Evolutionary conservation across 2,888 invertebrate genomes (phyloP).

Genomic region (Andrena camellia): DNA sequence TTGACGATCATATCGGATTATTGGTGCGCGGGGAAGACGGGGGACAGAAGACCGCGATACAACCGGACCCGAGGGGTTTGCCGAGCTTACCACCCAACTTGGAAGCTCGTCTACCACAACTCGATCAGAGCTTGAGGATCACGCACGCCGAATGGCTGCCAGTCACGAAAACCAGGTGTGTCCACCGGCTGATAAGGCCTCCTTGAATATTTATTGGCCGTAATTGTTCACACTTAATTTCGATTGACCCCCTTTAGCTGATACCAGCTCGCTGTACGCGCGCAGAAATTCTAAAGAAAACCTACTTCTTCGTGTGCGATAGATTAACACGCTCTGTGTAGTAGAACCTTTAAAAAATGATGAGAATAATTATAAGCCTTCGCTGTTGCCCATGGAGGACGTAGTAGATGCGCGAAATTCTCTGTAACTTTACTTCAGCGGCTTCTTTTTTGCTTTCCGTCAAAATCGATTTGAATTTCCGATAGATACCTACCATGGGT

Average conservation of each 20-base stretch:
- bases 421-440: too few species aligned
- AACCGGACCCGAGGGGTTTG: slow-evolving; percentile 80
- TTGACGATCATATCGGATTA: slow-evolving; percentile 83
- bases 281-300: slow-evolving; percentile 8
- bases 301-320: neutral
- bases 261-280: neutral
- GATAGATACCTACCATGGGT: too few species aligned
- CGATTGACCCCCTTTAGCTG: neutral
- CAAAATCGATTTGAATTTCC: too few species aligned
- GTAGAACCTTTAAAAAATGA: too few species aligned
- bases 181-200: slow-evolving; percentile 10
- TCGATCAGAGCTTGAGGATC: slow-evolving; percentile 89
- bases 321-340: too few species aligned
- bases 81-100: slow-evolving; percentile 82
- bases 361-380: too few species aligned
- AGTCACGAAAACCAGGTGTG: slow-evolving; percentile 90
- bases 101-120: slow-evolving; percentile 86
- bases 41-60: slow-evolving; percentile 76
- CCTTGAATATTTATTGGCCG: slow-evolving; percentile 24
- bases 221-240: slow-evolving; percentile 22
- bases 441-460: too few species aligned
- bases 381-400: too few species aligned
- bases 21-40: slow-evolving; percentile 79
- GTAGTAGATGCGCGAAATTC: too few species aligned
- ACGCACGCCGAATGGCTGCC: slow-evolving; percentile 93